Conservation (phyloP, 2,113 vertebrate species). For the Corydoras maculifer region DNA sequence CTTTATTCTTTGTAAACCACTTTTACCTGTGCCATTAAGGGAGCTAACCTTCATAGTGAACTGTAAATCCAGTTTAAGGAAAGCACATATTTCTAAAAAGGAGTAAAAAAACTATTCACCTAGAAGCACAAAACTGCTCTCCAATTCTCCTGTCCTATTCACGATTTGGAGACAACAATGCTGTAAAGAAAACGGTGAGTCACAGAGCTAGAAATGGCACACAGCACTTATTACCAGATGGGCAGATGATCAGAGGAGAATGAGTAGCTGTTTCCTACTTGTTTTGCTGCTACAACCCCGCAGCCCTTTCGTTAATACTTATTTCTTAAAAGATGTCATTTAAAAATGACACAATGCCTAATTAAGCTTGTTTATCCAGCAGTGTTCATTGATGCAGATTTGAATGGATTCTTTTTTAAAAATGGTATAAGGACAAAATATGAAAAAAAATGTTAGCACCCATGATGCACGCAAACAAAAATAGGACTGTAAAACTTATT, state of each 20-base stretch:
- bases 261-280: background rate
- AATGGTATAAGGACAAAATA: background rate
- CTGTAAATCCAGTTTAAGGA: background rate
- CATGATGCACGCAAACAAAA: too few relatives aligned
- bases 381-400: background rate
- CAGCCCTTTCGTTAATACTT: background rate
- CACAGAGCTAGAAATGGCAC: background rate
- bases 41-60: background rate
- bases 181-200: background rate
- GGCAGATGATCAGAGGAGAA: background rate
- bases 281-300: background rate
- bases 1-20: background rate
- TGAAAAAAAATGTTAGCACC: too few relatives aligned
- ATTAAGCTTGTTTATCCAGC: background rate
- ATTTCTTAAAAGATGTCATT: background rate
- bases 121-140: background rate
- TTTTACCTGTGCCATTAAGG: background rate
- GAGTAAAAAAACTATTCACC: background rate
- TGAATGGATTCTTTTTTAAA: background rate
- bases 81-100: background rate
- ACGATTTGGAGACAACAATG: background rate
- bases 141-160: background rate
- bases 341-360: background rate
- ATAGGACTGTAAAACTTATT: too few relatives aligned
- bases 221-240: background rate